phyloP scores from a whole-genome alignment of 2,797 vertebrate genomes.

The Catamblyrhynchus diadema region DNA sequence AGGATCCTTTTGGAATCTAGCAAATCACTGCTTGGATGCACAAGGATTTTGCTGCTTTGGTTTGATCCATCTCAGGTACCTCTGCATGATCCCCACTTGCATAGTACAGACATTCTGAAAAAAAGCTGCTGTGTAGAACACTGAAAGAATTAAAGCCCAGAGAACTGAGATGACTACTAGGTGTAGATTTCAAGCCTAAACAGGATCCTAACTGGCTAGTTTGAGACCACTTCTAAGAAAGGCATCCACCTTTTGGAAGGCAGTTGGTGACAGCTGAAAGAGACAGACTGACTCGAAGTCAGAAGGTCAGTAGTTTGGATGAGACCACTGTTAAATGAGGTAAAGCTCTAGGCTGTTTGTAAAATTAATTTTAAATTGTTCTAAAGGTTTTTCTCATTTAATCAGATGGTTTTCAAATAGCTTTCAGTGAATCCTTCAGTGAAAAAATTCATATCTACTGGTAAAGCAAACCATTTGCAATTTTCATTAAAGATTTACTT shows the following conservation, averaged over 20 bases:
- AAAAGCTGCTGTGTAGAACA: background rate
- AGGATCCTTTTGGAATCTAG: background rate
- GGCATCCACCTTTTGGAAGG: background rate
- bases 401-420: background rate
- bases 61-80: background rate
- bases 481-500: slow-evolving; percentile 29
- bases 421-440: slow-evolving; percentile 2
- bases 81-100: background rate
- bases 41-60: background rate
- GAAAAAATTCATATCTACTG: background rate
- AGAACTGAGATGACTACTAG: background rate
- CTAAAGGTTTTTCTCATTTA: background rate
- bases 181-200: background rate
- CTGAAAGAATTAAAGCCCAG: background rate
- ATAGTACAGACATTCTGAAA: background rate
- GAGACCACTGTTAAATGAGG: background rate
- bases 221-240: background rate
- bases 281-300: background rate
- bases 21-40: background rate
- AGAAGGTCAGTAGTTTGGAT: background rate
- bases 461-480: background rate
- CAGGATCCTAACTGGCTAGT: background rate
- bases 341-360: background rate
- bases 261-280: background rate
- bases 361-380: background rate